Conservation (phyloP, 2,888 invertebrate species). For the Gymnoscelis rufifasciata region DNA sequence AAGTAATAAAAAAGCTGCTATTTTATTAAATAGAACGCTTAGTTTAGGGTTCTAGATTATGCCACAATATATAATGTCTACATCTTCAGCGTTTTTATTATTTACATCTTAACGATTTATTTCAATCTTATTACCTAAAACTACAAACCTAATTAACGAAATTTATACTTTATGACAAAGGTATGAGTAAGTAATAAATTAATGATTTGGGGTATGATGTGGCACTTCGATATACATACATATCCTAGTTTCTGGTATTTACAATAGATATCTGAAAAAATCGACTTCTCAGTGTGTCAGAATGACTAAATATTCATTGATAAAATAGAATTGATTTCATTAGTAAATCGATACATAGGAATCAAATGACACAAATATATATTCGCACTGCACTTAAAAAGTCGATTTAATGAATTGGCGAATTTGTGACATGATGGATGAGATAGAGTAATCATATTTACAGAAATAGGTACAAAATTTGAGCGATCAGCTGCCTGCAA, state of each 20-base stretch:
- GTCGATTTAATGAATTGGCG: conserved; percentile 33
- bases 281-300: not conserved
- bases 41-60: no score
- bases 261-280: conserved; percentile 33
- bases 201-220: conserved; percentile 67
- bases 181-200: conserved; percentile 75
- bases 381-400: not conserved
- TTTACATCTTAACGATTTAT: conserved; percentile 61
- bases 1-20: no score
- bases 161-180: conserved; percentile 53
- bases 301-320: no score
- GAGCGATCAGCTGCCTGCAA: conserved; percentile 57
- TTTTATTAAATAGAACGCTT: no score
- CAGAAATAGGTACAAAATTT: conserved; percentile 51
- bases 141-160: conserved; percentile 70
- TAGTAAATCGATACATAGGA: not conserved
- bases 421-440: conserved; percentile 41
- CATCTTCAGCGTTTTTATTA: conserved; percentile 47
- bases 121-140: conserved; percentile 54
- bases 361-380: not conserved
- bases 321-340: no score
- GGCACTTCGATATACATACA: conserved; percentile 50
- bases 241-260: conserved; percentile 51
- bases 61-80: conserved; percentile 39
- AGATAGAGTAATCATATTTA: conserved; percentile 50